Conservation (phyloP, 2,797 vertebrate genomes). For the Lagocephalus sceleratus region DNA sequence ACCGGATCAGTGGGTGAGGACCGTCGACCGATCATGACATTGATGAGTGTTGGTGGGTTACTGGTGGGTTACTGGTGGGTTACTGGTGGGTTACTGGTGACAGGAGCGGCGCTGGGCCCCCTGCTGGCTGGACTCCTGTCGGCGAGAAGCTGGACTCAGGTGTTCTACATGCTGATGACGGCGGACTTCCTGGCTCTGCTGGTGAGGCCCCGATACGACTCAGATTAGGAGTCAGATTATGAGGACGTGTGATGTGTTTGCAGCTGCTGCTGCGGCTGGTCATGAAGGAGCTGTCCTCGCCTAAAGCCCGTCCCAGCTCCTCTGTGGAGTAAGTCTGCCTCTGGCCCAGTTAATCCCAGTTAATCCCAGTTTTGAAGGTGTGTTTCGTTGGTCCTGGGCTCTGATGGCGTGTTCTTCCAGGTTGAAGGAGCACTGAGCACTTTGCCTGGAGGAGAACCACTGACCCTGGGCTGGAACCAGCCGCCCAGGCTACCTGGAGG, state of each 20-base stretch:
- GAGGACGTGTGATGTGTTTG: conserved; percentile 7
- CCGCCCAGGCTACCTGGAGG: no score
- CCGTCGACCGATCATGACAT: no score
- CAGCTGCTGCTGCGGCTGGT: conserved; percentile 74
- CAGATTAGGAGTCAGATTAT: no score
- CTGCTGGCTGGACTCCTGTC: conserved; percentile 89
- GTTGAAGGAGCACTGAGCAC: conserved; percentile 74
- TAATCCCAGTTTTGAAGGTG: no score
- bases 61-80: no score
- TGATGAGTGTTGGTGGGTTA: background rate
- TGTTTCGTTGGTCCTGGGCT: no score
- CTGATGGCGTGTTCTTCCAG: conserved; percentile 50
- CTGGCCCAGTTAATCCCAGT: no score
- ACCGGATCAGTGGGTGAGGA: conserved; percentile 89
- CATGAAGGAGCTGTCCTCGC: conserved; percentile 63
- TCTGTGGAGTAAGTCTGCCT: conserved; percentile 67
- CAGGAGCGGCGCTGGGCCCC: conserved; percentile 90
- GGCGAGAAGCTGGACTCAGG: conserved; percentile 84
- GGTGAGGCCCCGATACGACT: conserved; percentile 69
- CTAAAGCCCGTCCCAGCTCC: conserved; percentile 52
- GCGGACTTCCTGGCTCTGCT: conserved; percentile 87
- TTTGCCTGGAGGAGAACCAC: conserved; percentile 18
- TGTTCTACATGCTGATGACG: conserved; percentile 94
- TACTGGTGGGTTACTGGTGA: background rate
- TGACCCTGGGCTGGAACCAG: no score